Percentiles rank a stretch among this genome's conserved stretches.
Conservation (phyloP, 2,888 invertebrate genomes). For the Agrotis ipsilon region DNA sequence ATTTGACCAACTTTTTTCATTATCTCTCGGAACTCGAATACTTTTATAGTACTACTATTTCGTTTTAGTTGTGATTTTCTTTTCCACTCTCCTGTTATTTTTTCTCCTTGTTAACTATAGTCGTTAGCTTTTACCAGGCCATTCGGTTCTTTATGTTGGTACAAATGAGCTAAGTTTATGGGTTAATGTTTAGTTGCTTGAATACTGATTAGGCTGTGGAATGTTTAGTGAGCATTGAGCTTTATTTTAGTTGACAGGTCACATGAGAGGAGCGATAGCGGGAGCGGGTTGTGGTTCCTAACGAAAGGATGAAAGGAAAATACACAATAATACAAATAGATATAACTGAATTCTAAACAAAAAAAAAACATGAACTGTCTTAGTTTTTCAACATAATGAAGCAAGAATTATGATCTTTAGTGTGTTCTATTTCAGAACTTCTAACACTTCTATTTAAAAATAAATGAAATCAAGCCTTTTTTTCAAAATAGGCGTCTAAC, state of each 20-base stretch:
- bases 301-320: too few species aligned
- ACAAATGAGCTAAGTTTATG: slow-evolving; percentile 67
- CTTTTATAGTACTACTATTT: slow-evolving; percentile 85
- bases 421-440: too few species aligned
- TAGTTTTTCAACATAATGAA: too few species aligned
- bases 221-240: slow-evolving; percentile 21
- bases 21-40: slow-evolving; percentile 84
- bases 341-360: too few species aligned
- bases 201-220: slow-evolving; percentile 47
- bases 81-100: slow-evolving; percentile 68
- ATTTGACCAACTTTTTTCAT: slow-evolving; percentile 89
- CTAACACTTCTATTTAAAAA: too few species aligned
- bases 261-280: not conserved
- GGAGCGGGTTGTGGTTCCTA: not conserved
- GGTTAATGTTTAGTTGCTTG: slow-evolving; percentile 31
- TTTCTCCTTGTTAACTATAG: slow-evolving; percentile 75
- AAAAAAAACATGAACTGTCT: too few species aligned
- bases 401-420: too few species aligned
- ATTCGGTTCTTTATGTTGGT: slow-evolving; percentile 71
- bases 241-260: slow-evolving; percentile 18
- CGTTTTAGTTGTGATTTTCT: slow-evolving; percentile 83
- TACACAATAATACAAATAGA: too few species aligned
- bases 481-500: too few species aligned
- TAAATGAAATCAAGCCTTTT: too few species aligned
- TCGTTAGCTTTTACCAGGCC: slow-evolving; percentile 80